Evolutionary conservation across 2,113 vertebrate species (phyloP).

Genomic region (Donacobius atricapilla): DNA sequence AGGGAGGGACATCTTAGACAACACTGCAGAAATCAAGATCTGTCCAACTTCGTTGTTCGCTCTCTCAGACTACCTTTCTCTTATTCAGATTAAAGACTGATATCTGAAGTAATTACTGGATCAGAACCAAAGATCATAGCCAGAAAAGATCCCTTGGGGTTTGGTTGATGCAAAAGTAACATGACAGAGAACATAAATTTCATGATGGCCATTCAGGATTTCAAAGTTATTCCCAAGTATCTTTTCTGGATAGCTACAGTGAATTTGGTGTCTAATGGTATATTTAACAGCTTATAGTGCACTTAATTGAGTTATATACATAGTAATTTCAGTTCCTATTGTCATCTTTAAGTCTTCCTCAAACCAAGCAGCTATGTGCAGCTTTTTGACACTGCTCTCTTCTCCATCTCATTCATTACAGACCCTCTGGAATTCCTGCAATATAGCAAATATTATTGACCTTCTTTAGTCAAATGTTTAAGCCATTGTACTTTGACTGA

Average conservation of each 20-base stretch:
- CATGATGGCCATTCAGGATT: background rate
- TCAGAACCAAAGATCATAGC: background rate
- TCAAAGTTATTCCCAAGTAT: background rate
- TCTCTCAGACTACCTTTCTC: background rate
- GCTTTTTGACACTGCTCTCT: background rate
- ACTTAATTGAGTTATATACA: background rate
- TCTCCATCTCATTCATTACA: background rate
- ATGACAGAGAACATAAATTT: background rate
- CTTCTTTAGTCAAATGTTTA: background rate
- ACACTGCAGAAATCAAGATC: background rate
- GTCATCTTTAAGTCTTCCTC: background rate
- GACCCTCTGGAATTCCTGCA: background rate
- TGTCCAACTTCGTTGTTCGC: fast-evolving
- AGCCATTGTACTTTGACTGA: background rate
- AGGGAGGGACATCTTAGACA: background rate
- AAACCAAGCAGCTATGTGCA: background rate
- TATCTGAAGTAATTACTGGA: background rate
- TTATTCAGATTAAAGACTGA: background rate
- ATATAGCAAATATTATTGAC: background rate
- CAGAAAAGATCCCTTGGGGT: background rate
- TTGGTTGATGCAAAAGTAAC: background rate
- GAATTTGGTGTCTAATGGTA: background rate
- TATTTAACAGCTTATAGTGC: background rate
- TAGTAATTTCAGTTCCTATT: background rate
- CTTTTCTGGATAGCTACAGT: background rate